Evolutionary conservation across 2,113 vertebrate genomes (phyloP).

Genomic region (Microtus pennsylvanicus): DNA sequence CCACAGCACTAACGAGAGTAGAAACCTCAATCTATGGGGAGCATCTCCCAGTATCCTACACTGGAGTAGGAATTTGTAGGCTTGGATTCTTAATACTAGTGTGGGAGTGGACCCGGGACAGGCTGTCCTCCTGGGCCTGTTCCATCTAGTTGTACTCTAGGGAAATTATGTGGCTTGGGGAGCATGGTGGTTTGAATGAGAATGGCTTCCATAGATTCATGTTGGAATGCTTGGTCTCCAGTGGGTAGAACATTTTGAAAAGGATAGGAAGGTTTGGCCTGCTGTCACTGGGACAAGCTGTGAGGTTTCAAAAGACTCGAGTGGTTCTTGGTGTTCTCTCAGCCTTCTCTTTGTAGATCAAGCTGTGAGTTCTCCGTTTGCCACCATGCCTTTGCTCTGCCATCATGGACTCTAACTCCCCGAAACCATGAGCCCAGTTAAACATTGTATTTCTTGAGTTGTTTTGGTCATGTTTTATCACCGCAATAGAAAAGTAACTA

Average conservation of each 20-base stretch:
- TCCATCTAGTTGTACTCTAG: rapidly evolving
- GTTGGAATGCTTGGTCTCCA: background rate
- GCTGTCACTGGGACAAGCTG: background rate
- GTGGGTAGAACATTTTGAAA: background rate
- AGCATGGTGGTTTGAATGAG: background rate
- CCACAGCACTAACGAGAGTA: background rate
- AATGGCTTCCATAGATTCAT: background rate
- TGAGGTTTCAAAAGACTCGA: background rate
- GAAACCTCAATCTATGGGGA: background rate
- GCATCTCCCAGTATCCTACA: background rate
- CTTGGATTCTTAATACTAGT: background rate
- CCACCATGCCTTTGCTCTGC: background rate
- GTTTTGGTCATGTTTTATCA: background rate
- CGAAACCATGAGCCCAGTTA: background rate
- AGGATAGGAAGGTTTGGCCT: background rate
- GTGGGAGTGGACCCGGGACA: background rate
- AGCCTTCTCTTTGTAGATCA: background rate
- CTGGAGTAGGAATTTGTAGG: rapidly evolving
- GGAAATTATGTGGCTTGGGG: background rate
- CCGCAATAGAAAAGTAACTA: background rate
- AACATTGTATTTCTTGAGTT: background rate
- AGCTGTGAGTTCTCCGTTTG: background rate
- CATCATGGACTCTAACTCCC: background rate
- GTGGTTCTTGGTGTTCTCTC: background rate
- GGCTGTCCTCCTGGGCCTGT: background rate